Base-by-base conservation (phyloP, 2,888 invertebrate genomes). In the Amblyjoppa fuscipennis region DNA sequence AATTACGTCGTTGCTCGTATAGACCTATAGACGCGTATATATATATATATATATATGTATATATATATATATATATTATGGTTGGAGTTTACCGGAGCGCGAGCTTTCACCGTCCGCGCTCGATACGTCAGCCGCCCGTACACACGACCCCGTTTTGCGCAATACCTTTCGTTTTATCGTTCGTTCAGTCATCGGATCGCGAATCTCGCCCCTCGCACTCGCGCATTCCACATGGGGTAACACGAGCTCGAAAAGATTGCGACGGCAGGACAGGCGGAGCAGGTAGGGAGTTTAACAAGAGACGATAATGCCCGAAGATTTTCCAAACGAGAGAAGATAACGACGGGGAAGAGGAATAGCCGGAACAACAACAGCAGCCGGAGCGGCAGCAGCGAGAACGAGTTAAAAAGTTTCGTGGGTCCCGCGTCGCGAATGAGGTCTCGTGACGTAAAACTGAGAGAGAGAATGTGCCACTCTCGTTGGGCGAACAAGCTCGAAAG, bases 1-100 rank as follows among this genome's bases (percentile, higher is more conserved):
- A 88, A 86, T 88, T 87, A 87, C 75, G 78, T 85, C 86, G 76
- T 66, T 68, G 16, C 66, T 83, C 49, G 53, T 70, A 76, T 71
- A 75, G 70, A 56, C 68, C 78, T 78, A 81, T 56, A 71, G 41
- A 16, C 16, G 28, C 41, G 66, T 71, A 79, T 70, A 75, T n/a
- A 31, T 56, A 41, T 70, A 53, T 45, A 76, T 75, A 20, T 51
- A 61, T 64, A 69, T 13, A 41, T 20, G 56, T 4, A n/a, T 61
- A 61, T 71, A 13, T 69, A 25, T 69, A 59, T 79, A 61, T 56
- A 41, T 64, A 75, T 80, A 75, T 69, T 20, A 75, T 81, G 45
- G 75, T 61, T 59, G 45, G 25, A 69, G 45, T 81, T 61, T 75
- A 69, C 69, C 69, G 11, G 16, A 16, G 49, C 41, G 75, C 45